phyloP scores from a whole-genome alignment of 2,113 vertebrate species.

The Apaloderma vittatum region DNA sequence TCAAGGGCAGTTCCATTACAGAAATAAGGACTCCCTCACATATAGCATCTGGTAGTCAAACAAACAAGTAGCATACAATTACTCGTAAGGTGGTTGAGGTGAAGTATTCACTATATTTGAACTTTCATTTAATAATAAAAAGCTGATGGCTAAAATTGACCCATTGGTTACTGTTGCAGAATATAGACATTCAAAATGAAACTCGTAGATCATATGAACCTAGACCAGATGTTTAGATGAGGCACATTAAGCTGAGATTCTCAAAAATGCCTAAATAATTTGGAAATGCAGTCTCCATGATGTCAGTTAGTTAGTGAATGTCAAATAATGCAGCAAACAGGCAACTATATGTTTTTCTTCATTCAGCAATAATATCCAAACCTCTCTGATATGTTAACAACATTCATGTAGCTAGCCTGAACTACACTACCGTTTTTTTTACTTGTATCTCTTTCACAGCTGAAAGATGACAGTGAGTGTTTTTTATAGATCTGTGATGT shows the following conservation, averaged over 20 bases:
- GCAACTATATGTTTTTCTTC: background rate
- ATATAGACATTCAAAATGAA: background rate
- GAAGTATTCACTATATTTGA: background rate
- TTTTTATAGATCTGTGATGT: background rate
- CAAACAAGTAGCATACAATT: background rate
- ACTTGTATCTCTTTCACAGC: background rate
- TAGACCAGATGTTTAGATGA: background rate
- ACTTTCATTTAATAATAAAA: background rate
- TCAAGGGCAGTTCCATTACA: background rate
- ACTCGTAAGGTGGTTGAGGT: rapidly evolving
- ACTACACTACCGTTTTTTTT: background rate
- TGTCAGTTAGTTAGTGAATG: background rate
- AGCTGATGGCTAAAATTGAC: background rate
- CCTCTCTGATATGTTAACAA: background rate
- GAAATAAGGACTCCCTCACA: background rate
- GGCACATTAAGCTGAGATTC: background rate
- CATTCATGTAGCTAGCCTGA: background rate
- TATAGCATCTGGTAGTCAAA: background rate
- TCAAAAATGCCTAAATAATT: background rate
- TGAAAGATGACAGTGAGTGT: background rate
- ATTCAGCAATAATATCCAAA: background rate
- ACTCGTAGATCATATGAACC: background rate
- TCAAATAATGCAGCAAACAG: background rate
- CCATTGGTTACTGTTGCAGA: background rate
- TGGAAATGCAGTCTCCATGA: background rate